Evolutionary conservation across 2,797 vertebrate species (phyloP).

Genomic region (Micromesistius poutassou): DNA sequence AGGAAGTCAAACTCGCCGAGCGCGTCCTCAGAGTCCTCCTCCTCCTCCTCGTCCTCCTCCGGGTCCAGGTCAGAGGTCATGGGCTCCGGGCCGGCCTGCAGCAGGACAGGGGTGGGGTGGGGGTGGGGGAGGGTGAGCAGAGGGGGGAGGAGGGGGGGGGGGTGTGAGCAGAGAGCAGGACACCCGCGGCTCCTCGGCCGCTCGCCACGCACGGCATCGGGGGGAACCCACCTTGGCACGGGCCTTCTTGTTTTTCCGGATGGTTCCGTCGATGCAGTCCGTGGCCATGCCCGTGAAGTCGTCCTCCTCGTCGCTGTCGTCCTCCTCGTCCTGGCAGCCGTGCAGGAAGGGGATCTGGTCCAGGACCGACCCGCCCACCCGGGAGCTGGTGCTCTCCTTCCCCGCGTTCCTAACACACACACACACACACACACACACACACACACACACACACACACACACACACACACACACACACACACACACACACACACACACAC

Average conservation of each 20-base stretch:
- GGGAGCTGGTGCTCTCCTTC: slow-evolving; percentile 78
- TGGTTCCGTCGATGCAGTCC: slow-evolving; percentile 75
- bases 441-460: too few species aligned
- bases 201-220: too few species aligned
- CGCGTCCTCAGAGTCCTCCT: slow-evolving; percentile 88
- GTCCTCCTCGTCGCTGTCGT: slow-evolving; percentile 88
- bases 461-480: neutral
- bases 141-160: too few species aligned
- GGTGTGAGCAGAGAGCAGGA: neutral
- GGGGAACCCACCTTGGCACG: slow-evolving; percentile 72
- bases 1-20: slow-evolving; percentile 89
- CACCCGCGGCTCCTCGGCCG: too few species aligned
- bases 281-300: slow-evolving; percentile 80
- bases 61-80: slow-evolving; percentile 80
- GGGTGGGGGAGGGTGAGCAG: neutral
- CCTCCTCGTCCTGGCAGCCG: slow-evolving; percentile 83
- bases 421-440: slow-evolving; percentile 12
- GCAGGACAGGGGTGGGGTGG: neutral
- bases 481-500: too few species aligned
- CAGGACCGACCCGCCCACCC: slow-evolving; percentile 71
- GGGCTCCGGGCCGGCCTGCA: slow-evolving; percentile 74
- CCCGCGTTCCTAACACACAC: slow-evolving; percentile 78
- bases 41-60: slow-evolving; percentile 85
- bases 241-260: slow-evolving; percentile 77
- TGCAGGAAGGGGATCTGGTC: slow-evolving; percentile 86